Evolutionary conservation across 2,113 vertebrate genomes (phyloP).

Genomic region (Eleginops maclovinus): DNA sequence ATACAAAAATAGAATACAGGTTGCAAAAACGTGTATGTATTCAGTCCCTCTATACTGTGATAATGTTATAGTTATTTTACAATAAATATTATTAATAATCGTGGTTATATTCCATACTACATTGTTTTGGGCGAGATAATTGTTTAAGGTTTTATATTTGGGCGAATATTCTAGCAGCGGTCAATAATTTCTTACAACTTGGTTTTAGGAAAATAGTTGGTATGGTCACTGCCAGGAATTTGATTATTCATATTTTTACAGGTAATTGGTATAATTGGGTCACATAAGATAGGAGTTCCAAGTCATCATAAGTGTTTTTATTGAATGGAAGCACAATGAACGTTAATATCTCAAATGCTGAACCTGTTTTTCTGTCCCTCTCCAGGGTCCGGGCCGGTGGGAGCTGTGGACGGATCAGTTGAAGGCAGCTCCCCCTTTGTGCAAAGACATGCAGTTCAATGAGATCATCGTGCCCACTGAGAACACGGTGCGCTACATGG

Average conservation of each 20-base stretch:
- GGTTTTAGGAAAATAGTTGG: not conserved
- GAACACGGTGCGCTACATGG: slow-evolving; percentile 89
- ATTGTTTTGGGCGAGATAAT: not conserved
- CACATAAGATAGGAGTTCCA: not conserved
- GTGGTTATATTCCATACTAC: not conserved
- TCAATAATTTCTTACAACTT: no score
- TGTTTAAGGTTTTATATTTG: no score
- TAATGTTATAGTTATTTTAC: not conserved
- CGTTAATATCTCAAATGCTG: not conserved
- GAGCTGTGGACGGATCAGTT: slow-evolving; percentile 89
- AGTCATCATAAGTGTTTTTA: not conserved
- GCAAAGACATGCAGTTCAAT: slow-evolving; percentile 88
- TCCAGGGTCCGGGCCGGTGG: slow-evolving; percentile 89
- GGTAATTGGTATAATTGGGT: not conserved
- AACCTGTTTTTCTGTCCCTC: not conserved
- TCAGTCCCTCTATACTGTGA: no score
- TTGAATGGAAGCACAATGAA: not conserved
- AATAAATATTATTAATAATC: not conserved
- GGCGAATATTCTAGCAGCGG: no score
- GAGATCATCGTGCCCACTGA: slow-evolving; percentile 95
- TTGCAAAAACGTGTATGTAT: no score
- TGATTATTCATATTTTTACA: not conserved
- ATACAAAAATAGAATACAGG: no score
- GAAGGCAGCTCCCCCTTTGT: slow-evolving; percentile 82
- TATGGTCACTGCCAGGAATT: not conserved